Evolutionary conservation across 2,113 vertebrate species (phyloP).

Genomic region (Heterocephalus glaber): DNA sequence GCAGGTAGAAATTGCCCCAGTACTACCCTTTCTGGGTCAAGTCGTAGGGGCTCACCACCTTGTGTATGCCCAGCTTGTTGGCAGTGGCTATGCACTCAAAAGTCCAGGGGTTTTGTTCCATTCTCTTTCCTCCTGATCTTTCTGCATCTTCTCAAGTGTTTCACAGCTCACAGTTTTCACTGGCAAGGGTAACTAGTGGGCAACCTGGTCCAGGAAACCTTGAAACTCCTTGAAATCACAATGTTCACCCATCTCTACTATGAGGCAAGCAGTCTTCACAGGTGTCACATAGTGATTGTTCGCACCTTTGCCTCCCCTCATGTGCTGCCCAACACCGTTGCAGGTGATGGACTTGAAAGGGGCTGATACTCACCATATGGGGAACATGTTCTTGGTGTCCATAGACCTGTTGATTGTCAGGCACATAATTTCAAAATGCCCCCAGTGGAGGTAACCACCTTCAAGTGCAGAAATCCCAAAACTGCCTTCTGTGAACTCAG

Average conservation of each 20-base stretch:
- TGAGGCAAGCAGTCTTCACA: slow-evolving; percentile 87
- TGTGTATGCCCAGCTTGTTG: slow-evolving; percentile 95
- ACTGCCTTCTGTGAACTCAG: slow-evolving; percentile 88
- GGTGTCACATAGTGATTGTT: slow-evolving; percentile 94
- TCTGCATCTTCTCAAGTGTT: slow-evolving; percentile 83
- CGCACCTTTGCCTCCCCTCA: slow-evolving; percentile 97
- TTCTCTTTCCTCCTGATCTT: slow-evolving; percentile 83
- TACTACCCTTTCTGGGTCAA: slow-evolving; percentile 88
- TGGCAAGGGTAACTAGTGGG: slow-evolving; percentile 93
- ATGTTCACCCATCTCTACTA: slow-evolving; percentile 93
- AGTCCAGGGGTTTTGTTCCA: slow-evolving; percentile 95
- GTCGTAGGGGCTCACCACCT: slow-evolving; percentile 92
- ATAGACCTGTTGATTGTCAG: slow-evolving; percentile 93
- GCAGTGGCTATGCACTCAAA: slow-evolving; percentile 87
- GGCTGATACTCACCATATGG: slow-evolving; percentile 90
- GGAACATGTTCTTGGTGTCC: slow-evolving; percentile 90
- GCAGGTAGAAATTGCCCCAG: slow-evolving; percentile 92
- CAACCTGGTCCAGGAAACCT: slow-evolving; percentile 87
- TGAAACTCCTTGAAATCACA: slow-evolving; percentile 90
- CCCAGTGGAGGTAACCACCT: slow-evolving; percentile 95
- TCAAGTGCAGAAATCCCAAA: slow-evolving; percentile 94
- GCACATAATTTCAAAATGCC: slow-evolving; percentile 98
- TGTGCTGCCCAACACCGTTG: slow-evolving; percentile 94
- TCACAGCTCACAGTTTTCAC: slow-evolving; percentile 90
- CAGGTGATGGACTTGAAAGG: slow-evolving; percentile 92